These are phyloP conservation scores for Elephantulus edwardii DNA, from an alignment of 2,113 vertebrate genomes.

Conservation along the genomic window DNA sequence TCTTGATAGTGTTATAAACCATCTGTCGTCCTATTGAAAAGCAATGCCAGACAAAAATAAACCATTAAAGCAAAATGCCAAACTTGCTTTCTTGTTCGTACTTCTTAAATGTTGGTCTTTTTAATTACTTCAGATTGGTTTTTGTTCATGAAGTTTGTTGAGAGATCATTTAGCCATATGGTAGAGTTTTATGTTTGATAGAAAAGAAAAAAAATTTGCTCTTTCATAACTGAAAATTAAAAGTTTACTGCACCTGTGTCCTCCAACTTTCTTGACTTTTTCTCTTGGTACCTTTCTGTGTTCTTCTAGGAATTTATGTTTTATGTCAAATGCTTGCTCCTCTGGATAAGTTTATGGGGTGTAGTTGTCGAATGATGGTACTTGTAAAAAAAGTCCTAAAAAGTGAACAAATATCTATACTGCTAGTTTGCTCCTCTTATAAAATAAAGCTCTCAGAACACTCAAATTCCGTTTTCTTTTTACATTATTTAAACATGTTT, in stretches of 20 bases:
- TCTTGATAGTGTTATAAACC: conserved; percentile 27
- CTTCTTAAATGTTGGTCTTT: conserved; percentile 47
- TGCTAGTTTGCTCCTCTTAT: neutral
- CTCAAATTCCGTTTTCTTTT: conserved; percentile 25
- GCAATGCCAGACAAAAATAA: neutral
- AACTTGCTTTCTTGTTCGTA: conserved; percentile 14
- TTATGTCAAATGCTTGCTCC: conserved; percentile 14
- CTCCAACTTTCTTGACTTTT: conserved; percentile 61
- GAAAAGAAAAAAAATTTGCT: neutral
- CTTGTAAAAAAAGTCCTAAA: neutral
- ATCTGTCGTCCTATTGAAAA: conserved; percentile 56
- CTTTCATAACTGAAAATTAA: conserved; percentile 34
- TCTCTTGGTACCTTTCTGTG: neutral
- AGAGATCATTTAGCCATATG: conserved; percentile 47
- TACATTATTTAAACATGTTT: conserved; percentile 29
- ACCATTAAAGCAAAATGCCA: conserved; percentile 10
- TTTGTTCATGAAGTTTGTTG: conserved; percentile 43
- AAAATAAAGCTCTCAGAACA: conserved; percentile 21
- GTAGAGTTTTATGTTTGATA: conserved; percentile 47
- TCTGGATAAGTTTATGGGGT: neutral
- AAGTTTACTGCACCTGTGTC: conserved; percentile 35
- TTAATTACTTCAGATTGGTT: conserved; percentile 56
- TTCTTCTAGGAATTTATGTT: neutral
- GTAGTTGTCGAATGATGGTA: neutral
- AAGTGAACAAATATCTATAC: neutral